Base-by-base conservation (phyloP, 2,113 vertebrate genomes). In the Amphiprion percula region DNA sequence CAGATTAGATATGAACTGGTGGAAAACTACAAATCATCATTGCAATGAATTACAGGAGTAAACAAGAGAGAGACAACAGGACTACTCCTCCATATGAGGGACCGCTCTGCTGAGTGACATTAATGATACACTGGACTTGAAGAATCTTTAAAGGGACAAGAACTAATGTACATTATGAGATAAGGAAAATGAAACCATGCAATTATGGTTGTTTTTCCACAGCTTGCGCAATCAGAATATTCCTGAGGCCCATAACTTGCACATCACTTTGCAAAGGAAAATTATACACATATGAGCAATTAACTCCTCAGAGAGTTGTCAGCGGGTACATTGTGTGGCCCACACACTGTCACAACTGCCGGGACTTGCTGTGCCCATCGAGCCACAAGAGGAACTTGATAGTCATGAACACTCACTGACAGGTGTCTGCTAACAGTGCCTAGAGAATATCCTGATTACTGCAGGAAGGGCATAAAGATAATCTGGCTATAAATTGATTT, bases 261-360 rank as follows among this genome's bases (percentile, higher is more conserved):
- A 63, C 44, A 77, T 55, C 21, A 70, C 23, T 44, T 44, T 66
- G 28, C 14, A 1, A 19, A 50, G 4, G 33, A 53, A 80, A 79
- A 68, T 74, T 64, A 61, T 76, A 68, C 68, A 84, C 72, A 76
- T 77, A 24, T 47, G 53, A 67, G 77, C 77, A 82, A 86, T 88
- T 88, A 88, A 64, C 56, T 80, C 56, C 66, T 87, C 55, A 77
- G 82, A 70, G 82, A 79, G 33, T 46, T 82, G 81, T 82, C 78
- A 71, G 30, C 41, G 52, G 50, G 82, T 56, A 83, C 39, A 24
- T 19, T 59, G 49, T 33, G 69, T 49, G 44, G 76, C 80, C 84
- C 82, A 85, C 75, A 21, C 85, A 61, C 60, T 52, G 68, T 75
- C 56, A 79, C 68, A 67, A 65, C 50, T 49, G 12, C 63, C 28